Conservation (phyloP, 1,140 invertebrate species). For the Drosophila mayri region DNA sequence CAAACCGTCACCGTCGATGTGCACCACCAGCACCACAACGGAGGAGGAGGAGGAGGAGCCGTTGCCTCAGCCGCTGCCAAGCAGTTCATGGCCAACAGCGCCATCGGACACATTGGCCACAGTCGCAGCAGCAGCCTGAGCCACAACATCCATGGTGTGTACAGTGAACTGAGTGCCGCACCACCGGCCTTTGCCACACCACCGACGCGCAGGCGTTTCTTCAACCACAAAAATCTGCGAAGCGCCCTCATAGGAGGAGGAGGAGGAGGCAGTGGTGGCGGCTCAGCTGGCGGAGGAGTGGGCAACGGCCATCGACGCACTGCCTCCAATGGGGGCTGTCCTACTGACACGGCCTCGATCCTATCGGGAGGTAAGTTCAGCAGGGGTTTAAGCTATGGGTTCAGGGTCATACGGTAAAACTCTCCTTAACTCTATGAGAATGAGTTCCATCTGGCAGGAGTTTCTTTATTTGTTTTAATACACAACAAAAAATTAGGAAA, state of each 20-base stretch:
- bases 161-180: constrained; percentile 72
- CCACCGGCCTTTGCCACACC: constrained; percentile 89
- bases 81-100: constrained; percentile 46
- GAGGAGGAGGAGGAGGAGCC: constrained; percentile 5
- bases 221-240: constrained; percentile 91
- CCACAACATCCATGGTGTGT: constrained; percentile 62
- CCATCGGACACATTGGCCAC: constrained; percentile 69
- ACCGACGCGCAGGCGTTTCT: constrained; percentile 91
- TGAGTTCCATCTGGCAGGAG: neutral
- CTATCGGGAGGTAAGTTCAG: constrained; percentile 74
- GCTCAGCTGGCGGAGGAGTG: constrained; percentile 1
- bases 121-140: constrained; percentile 68
- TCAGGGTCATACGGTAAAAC: neutral
- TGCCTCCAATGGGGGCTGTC: constrained; percentile 80
- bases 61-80: constrained; percentile 27
- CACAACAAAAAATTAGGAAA: neutral
- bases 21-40: constrained; percentile 73
- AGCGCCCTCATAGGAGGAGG: constrained; percentile 87
- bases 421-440: neutral
- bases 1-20: constrained; percentile 80
- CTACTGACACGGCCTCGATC: constrained; percentile 78
- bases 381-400: constrained; percentile 24
- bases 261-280: constrained; percentile 21
- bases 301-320: constrained; percentile 70
- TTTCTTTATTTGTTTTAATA: neutral